phyloP scores from a whole-genome alignment of 92 coral and sea anemone genomes.

The Zoanthus sansibaricus region DNA sequence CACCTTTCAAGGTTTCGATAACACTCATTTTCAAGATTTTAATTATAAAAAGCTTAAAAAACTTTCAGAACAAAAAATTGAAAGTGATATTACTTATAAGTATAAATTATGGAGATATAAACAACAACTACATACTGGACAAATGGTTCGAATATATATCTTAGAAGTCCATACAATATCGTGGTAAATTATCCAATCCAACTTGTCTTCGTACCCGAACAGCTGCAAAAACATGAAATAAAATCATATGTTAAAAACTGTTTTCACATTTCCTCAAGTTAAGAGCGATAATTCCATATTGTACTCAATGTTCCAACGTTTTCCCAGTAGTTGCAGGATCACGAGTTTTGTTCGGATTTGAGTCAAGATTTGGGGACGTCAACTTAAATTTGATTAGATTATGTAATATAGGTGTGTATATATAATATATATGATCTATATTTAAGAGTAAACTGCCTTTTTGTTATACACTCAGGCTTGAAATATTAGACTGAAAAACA shows the following conservation, averaged over 20 bases:
- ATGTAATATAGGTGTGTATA: too few species aligned
- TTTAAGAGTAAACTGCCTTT: too few species aligned
- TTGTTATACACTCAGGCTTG: too few species aligned
- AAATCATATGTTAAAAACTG: not conserved
- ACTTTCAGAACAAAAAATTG: too few species aligned
- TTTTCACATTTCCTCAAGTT: not conserved
- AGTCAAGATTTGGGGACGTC: too few species aligned
- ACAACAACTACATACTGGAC: slow-evolving; percentile 73
- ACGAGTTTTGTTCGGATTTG: too few species aligned
- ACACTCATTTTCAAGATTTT: not conserved
- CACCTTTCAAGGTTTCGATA: not conserved
- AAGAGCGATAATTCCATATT: not conserved
- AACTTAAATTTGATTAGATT: too few species aligned
- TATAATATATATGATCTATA: too few species aligned
- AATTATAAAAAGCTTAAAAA: not conserved
- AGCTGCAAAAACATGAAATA: slow-evolving; percentile 57
- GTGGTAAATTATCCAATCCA: slow-evolving; percentile 95
- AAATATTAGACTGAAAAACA: too few species aligned
- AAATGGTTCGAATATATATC: slow-evolving; percentile 91
- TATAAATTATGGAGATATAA: not conserved
- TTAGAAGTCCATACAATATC: slow-evolving; percentile 96
- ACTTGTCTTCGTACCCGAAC: slow-evolving; percentile 83
- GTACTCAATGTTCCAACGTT: too few species aligned
- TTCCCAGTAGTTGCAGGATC: too few species aligned
- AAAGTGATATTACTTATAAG: not conserved